A percentile compares a stretch with the other conserved stretches of the same genome.
phyloP scores from a whole-genome alignment of 2,797 vertebrate species.

The Pterois miles region DNA sequence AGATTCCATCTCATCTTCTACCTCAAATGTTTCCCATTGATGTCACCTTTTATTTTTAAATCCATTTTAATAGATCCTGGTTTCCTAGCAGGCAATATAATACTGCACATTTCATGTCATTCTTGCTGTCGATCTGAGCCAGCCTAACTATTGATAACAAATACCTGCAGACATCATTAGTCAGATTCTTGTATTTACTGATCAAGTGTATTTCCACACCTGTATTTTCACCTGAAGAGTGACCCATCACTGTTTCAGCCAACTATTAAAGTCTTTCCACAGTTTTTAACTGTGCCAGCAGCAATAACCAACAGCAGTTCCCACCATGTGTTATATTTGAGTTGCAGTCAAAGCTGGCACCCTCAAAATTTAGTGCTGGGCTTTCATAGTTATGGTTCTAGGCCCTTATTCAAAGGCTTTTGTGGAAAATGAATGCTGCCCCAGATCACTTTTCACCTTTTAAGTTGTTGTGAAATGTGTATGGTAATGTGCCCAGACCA shows the following conservation, averaged over 20 bases:
- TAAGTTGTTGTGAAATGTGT: slow-evolving; percentile 59
- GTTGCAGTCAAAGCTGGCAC: slow-evolving; percentile 61
- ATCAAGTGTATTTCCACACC: slow-evolving; percentile 5
- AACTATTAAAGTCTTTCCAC: slow-evolving; percentile 10
- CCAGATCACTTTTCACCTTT: slow-evolving; percentile 55
- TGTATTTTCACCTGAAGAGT: slow-evolving; percentile 12
- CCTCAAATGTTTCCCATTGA: neutral
- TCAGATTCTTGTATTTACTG: neutral
- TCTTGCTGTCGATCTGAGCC: neutral
- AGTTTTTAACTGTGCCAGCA: slow-evolving; percentile 29
- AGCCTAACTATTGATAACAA: neutral
- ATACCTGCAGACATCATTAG: neutral
- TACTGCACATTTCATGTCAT: neutral
- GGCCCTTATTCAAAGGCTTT: slow-evolving; percentile 52
- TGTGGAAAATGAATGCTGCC: slow-evolving; percentile 51
- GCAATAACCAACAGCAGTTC: slow-evolving; percentile 32
- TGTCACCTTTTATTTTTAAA: slow-evolving; percentile 25
- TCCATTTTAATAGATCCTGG: slow-evolving; percentile 8
- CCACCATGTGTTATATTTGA: slow-evolving; percentile 52
- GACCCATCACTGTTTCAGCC: slow-evolving; percentile 15
- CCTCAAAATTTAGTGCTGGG: slow-evolving; percentile 30
- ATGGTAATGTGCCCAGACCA: slow-evolving; percentile 52
- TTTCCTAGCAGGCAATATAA: slow-evolving; percentile 10
- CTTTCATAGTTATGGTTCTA: slow-evolving; percentile 60
- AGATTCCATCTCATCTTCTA: neutral